Percentiles rank a stretch among this genome's conserved stretches.
phyloP scores from a whole-genome alignment of 92 coral and sea anemone species.

The Actinernus sp. region DNA sequence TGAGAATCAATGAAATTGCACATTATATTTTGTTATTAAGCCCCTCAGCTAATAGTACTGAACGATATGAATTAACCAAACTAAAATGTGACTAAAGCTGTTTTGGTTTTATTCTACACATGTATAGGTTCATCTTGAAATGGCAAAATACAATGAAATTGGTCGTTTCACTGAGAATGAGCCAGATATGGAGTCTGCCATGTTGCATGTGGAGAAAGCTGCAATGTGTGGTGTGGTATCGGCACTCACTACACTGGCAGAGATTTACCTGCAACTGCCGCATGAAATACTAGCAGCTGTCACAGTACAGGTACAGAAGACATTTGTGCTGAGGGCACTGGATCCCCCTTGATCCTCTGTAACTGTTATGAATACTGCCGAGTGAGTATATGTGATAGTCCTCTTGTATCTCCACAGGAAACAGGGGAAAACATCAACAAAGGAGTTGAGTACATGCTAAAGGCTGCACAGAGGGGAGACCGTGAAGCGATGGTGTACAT shows the following conservation, averaged over 20 bases:
- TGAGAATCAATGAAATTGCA: too few species aligned
- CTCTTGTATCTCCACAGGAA: too few species aligned
- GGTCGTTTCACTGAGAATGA: slow-evolving; percentile 93
- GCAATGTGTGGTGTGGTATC: slow-evolving; percentile 77
- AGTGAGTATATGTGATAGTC: too few species aligned
- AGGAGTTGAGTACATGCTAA: slow-evolving; percentile 88
- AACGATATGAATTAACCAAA: too few species aligned
- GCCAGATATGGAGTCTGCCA: slow-evolving; percentile 83
- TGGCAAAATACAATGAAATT: slow-evolving; percentile 81
- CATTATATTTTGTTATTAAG: too few species aligned
- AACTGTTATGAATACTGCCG: too few species aligned
- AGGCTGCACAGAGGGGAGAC: slow-evolving; percentile 84
- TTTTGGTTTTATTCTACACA: too few species aligned
- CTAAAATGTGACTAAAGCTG: too few species aligned
- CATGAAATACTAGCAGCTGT: slow-evolving; percentile 71
- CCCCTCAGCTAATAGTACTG: too few species aligned
- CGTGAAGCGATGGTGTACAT: slow-evolving; percentile 93
- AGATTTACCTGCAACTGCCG: slow-evolving; percentile 88
- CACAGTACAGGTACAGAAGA: slow-evolving; percentile 82
- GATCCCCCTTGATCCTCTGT: too few species aligned
- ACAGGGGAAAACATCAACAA: slow-evolving; percentile 71
- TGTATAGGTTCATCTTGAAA: slow-evolving; percentile 88
- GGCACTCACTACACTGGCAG: slow-evolving; percentile 84
- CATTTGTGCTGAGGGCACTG: too few species aligned
- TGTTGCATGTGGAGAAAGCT: slow-evolving; percentile 93